Conservation (phyloP, 2,888 invertebrate genomes). For the Drosophila tanythrix region DNA sequence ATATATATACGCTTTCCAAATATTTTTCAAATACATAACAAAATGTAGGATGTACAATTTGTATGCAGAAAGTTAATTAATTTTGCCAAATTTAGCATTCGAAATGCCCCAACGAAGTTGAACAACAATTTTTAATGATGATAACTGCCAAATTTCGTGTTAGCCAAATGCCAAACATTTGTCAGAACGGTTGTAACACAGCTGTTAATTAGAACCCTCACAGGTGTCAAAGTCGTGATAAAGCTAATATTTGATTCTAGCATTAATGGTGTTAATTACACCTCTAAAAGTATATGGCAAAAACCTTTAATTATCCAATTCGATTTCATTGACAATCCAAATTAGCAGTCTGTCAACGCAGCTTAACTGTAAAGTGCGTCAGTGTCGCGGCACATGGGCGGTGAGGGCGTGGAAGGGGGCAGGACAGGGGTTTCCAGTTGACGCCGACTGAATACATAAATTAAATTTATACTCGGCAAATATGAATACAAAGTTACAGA, state of each 20-base stretch:
- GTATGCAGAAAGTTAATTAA: neutral
- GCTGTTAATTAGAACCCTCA: conserved; percentile 44
- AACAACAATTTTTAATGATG: conserved; percentile 40
- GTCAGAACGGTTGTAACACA: conserved; percentile 34
- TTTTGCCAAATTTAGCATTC: neutral
- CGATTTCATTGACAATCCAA: conserved; percentile 63
- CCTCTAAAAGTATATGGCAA: conserved; percentile 9
- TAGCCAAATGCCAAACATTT: conserved; percentile 43
- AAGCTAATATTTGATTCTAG: conserved; percentile 5
- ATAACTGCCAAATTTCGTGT: conserved; percentile 18
- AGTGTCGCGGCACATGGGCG: conserved; percentile 33
- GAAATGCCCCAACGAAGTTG: neutral
- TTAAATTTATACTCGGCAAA: neutral
- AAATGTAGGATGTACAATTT: neutral
- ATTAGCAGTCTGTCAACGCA: conserved; percentile 58
- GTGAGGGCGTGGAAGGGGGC: neutral
- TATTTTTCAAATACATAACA: neutral
- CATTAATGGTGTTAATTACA: conserved; percentile 38
- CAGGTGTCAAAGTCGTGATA: conserved; percentile 34
- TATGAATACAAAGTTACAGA: neutral
- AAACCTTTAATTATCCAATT: conserved; percentile 41
- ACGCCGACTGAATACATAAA: conserved; percentile 35
- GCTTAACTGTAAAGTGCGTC: conserved; percentile 71
- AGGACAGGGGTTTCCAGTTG: conserved; percentile 6
- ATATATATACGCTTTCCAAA: neutral